Conservation (phyloP, 2,888 invertebrate genomes). For the Caenorhabditis japonica region DNA sequence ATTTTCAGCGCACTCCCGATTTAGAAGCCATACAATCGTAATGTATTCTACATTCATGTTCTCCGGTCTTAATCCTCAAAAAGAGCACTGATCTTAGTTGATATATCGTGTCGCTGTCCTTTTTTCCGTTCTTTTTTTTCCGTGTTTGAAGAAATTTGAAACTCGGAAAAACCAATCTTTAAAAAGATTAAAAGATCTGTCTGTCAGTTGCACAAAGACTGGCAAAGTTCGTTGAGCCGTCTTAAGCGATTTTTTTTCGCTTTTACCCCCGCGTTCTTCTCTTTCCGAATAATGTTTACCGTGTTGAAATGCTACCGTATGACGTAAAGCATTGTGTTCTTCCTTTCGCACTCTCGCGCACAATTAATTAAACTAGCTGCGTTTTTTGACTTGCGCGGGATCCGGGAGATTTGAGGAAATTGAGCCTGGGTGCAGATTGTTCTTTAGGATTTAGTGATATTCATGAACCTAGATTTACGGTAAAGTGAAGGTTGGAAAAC, state of each 20-base stretch:
- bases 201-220: constrained; percentile 24
- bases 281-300: constrained; percentile 36
- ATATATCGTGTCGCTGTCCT: too few species aligned
- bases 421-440: neutral
- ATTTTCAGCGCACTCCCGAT: constrained; percentile 7
- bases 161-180: constrained; percentile 3
- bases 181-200: constrained; percentile 23
- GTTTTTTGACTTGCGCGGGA: constrained; percentile 31
- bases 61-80: neutral
- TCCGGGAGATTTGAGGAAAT: constrained; percentile 15
- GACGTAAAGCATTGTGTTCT: constrained; percentile 51
- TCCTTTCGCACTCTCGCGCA: constrained; percentile 20
- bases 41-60: constrained; percentile 6
- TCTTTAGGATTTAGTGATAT: too few species aligned
- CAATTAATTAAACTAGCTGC: constrained; percentile 43
- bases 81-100: constrained; percentile 2
- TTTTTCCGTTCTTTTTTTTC: neutral
- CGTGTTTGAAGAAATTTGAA: constrained; percentile 9
- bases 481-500: too few species aligned
- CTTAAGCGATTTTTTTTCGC: constrained; percentile 11
- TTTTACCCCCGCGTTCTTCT: constrained; percentile 14
- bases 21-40: neutral
- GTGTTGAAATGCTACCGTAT: constrained; percentile 50
- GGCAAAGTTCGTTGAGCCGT: constrained; percentile 23
- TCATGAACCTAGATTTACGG: too few species aligned